Percentiles rank a stretch among this genome's conserved stretches.
These are phyloP conservation scores for Stenolophus ochropezus DNA, from an alignment of 2,888 invertebrate genomes.

Conservation along the genomic window DNA sequence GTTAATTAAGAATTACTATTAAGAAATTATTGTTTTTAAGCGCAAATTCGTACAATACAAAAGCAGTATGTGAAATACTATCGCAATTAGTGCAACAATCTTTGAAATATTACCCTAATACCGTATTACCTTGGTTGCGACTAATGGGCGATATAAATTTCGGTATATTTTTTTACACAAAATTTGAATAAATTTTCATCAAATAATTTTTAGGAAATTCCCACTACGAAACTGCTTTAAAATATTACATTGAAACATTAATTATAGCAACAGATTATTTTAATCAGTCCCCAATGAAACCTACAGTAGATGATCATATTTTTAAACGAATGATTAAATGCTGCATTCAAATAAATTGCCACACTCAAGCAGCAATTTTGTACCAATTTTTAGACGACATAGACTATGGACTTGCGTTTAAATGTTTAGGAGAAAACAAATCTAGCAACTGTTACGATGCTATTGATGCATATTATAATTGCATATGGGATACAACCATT, in stretches of 20 bases:
- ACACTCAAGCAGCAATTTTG: slow-evolving; percentile 92
- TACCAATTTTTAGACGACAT: slow-evolving; percentile 94
- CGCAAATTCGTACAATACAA: slow-evolving; percentile 82
- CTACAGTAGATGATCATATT: slow-evolving; percentile 87
- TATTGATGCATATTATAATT: slow-evolving; percentile 95
- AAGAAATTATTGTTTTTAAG: slow-evolving; percentile 68
- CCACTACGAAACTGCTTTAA: slow-evolving; percentile 86
- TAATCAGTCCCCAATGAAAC: slow-evolving; percentile 82
- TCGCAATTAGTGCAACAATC: slow-evolving; percentile 86
- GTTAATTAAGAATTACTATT: slow-evolving; percentile 39
- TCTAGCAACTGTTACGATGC: slow-evolving; percentile 85
- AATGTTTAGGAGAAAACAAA: slow-evolving; percentile 89
- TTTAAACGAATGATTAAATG: slow-evolving; percentile 93
- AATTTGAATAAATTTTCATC: too few relatives aligned
- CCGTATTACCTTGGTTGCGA: slow-evolving; percentile 81
- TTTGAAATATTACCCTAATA: slow-evolving; percentile 87
- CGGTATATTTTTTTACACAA: too few relatives aligned
- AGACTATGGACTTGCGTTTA: slow-evolving; percentile 93
- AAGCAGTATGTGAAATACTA: slow-evolving; percentile 85
- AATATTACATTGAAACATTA: slow-evolving; percentile 90
- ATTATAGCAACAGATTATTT: slow-evolving; percentile 92
- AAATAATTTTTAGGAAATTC: slow-evolving; percentile 77
- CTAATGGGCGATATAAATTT: slow-evolving; percentile 86
- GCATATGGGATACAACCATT: slow-evolving; percentile 96
- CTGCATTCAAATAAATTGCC: slow-evolving; percentile 89